Evolutionary conservation across 2,888 invertebrate genomes (phyloP), one percentile per base, ranked within the genome.

Genomic region (Lottia scabra): DNA sequence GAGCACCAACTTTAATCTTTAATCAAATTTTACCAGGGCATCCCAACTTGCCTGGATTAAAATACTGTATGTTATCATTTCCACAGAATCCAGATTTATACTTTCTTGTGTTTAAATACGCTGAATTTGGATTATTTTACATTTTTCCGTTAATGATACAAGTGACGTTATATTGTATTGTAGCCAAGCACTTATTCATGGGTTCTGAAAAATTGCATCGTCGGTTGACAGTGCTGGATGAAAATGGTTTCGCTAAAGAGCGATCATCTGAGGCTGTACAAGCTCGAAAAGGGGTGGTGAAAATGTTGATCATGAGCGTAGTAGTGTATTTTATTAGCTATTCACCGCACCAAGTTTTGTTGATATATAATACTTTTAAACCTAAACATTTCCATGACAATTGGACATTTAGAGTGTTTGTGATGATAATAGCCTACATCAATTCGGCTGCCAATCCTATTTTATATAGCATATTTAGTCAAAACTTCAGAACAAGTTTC

Each of bases 281-380:
- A 68, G 73, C 72, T 13, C 48, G 73, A 23, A 76, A 71, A 30
- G 74, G 73, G 0, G 75, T 78, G 19, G 73, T 78, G 64, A 76
- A 74, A 69, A 76, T 78, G 78, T 56, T 78, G 67, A 76, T 78
- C 38, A 68, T 76, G 75, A 75, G 72, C 27, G 74, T 78, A 13
- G 64, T 76, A 48, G 70, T 78, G 15, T 91, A 91, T 81, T 90
- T 91, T 78, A 72, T 90, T 30, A 90, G 90, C 81, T 91, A 91
- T 80, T 90, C 90, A 1, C 91, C 91, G 0, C 88, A 89, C 63
- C 90, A 91, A 75, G 84, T 87, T 12, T 78, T 89, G 27, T 81
- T 89, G 0, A 76, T 89, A 48, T 88, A 88, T 81, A 85, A 84
- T 71, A 84, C 84, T 0, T 77, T 89, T 56, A 77, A 83, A 16